These are phyloP conservation scores for Drosophila neocordata DNA, from an alignment of 1,140 invertebrate genomes.

Conservation along the genomic window DNA sequence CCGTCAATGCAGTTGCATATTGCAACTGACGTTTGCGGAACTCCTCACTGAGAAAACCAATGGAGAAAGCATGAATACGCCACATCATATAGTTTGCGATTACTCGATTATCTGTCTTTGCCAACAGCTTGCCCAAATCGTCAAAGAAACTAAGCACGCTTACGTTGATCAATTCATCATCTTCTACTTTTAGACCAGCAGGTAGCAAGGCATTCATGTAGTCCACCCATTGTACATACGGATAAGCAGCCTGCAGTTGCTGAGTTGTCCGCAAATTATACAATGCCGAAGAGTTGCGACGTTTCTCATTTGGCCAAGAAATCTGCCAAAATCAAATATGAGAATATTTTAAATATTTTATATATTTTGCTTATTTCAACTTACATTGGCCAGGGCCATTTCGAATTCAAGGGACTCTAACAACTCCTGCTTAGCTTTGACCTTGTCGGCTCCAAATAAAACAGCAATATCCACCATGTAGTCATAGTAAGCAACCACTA, in stretches of 20 bases:
- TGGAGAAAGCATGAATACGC: slow-evolving; percentile 88
- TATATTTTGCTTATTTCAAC: background rate
- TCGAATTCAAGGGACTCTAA: slow-evolving; percentile 94
- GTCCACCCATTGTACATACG: slow-evolving; percentile 84
- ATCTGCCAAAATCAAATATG: slow-evolving; percentile 85
- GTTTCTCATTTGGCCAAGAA: slow-evolving; percentile 94
- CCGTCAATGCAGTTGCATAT: slow-evolving; percentile 89
- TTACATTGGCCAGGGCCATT: slow-evolving; percentile 95
- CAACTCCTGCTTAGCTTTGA: slow-evolving; percentile 89
- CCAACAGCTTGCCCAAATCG: slow-evolving; percentile 86
- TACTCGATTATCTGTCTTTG: slow-evolving; percentile 83
- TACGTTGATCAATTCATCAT: slow-evolving; percentile 91
- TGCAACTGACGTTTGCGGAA: slow-evolving; percentile 88
- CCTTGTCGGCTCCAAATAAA: slow-evolving; percentile 91
- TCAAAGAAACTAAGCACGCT: slow-evolving; percentile 90
- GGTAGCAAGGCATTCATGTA: slow-evolving; percentile 92
- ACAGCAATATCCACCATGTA: slow-evolving; percentile 95
- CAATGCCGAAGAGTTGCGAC: slow-evolving; percentile 93
- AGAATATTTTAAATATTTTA: background rate
- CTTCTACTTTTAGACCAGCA: slow-evolving; percentile 84
- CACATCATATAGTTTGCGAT: slow-evolving; percentile 93
- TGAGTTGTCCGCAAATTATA: slow-evolving; percentile 95
- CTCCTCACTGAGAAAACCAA: slow-evolving; percentile 89
- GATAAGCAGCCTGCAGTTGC: slow-evolving; percentile 89
- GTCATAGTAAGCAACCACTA: slow-evolving; percentile 90